Percentiles rank a stretch among this genome's conserved stretches.
These are phyloP conservation scores for Porites rus DNA, from an alignment of 92 coral and sea anemone species.

Conservation along the genomic window DNA sequence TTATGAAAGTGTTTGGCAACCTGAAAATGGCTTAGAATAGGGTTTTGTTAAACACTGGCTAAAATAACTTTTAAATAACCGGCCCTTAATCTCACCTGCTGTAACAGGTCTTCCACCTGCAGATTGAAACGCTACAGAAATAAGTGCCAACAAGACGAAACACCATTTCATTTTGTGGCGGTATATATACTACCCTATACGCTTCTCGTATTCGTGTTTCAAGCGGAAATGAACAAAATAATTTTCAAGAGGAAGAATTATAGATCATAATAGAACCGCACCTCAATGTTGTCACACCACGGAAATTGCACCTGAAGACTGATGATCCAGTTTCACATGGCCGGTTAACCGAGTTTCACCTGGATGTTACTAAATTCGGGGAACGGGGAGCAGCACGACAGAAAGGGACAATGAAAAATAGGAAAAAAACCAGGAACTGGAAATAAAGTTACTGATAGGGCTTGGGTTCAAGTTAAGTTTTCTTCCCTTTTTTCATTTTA, in stretches of 20 bases:
- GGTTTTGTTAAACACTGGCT: too few species aligned
- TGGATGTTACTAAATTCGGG: too few species aligned
- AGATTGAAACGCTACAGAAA: conserved; percentile 26
- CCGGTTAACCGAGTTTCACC: background rate
- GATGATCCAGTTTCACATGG: conserved; percentile 17
- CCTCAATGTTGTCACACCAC: conserved; percentile 20
- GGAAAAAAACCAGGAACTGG: too few species aligned
- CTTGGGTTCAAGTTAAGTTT: too few species aligned
- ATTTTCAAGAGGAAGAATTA: background rate
- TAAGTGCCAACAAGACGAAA: background rate
- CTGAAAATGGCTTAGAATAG: too few species aligned
- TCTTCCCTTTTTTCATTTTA: too few species aligned
- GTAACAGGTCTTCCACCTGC: conserved; percentile 68
- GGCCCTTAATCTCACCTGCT: conserved; percentile 40
- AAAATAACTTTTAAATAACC: background rate
- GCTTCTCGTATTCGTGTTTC: background rate
- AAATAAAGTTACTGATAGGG: too few species aligned
- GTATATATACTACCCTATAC: background rate
- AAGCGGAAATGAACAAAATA: background rate
- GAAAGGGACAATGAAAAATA: too few species aligned
- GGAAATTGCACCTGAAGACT: background rate
- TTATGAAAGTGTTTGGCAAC: too few species aligned
- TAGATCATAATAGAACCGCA: background rate
- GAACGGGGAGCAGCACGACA: too few species aligned
- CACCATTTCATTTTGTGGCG: conserved; percentile 24